Base-by-base conservation (phyloP, 1,140 invertebrate genomes). In the Dufourea novaeangliae region DNA sequence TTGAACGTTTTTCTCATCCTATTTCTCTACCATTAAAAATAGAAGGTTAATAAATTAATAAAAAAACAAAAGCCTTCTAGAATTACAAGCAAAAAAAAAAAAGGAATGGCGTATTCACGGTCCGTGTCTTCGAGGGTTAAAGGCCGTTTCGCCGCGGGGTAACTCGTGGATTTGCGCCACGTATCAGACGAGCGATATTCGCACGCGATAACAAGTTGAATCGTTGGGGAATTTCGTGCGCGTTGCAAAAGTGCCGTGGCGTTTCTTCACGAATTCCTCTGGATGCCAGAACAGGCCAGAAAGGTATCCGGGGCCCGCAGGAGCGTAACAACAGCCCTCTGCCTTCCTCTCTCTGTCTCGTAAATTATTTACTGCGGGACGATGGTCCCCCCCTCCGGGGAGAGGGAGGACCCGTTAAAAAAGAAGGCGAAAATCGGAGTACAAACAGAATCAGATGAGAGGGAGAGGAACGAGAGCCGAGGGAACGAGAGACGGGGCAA, bases 371-470 rank as follows among this genome's bases (percentile, higher is more conserved):
- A 82, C 82, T 83, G 80, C 80, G 64, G 75, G 64, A 25, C 59
- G 32, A 46, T 34, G 20, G 25, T 27, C 17, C 22, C 12, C 29
- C 11, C 34, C 29, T 39, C 61, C 17, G 44, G 54, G 32, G n/a
- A 12, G 41, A 12, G 17, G 37, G 64, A 52, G 37, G 63, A 61
- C 37, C 67, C n/a, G 71, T 73, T 68, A 85, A 86, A 85, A n/a
- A 86, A 84, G 73, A 86, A 82, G 79, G 69, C 80, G 64, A 84
- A 87, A 86, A 86, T 86, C 81, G 80, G 77, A 70, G 73, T 85
- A 80, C 76, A 86, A 87, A 85, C 82, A 86, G 68, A 86, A 87
- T 86, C 82, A 57, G 63, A 70, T 61, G 70, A 72, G 54, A 22
- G 50, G 10, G n/a, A n/a, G n/a, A n/a, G n/a, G n/a, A n/a, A n/a